Evolutionary conservation across 2,797 vertebrate genomes (phyloP).

Genomic region (Denticeps clupeoides): DNA sequence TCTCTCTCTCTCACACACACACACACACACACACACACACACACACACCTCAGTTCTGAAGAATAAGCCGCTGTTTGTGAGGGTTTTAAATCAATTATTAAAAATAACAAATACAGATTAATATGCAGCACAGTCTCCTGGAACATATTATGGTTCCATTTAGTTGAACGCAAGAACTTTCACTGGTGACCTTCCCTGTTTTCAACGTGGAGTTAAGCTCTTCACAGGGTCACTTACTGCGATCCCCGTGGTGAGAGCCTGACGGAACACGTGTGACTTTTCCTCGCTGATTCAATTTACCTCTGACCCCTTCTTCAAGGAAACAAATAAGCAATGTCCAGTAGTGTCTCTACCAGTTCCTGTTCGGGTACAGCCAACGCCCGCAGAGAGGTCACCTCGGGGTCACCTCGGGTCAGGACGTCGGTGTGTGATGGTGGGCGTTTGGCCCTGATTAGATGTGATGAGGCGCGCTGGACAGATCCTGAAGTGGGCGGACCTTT

Average conservation of each 20-base stretch:
- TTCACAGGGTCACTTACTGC: no score
- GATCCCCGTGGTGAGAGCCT: no score
- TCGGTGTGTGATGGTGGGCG: not conserved
- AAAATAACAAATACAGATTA: not conserved
- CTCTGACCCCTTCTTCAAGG: no score
- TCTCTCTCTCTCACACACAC: conserved; percentile 3
- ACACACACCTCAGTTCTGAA: not conserved
- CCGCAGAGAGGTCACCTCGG: not conserved
- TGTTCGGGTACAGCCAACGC: conserved; percentile 10
- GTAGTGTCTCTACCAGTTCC: no score
- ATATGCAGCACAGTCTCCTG: not conserved
- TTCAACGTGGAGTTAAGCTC: no score
- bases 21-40: not conserved
- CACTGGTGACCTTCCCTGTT: conserved; percentile 11
- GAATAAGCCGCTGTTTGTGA: not conserved
- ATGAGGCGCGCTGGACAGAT: no score
- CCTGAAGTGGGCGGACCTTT: conserved; percentile 16
- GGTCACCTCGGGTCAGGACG: conserved; percentile 9
- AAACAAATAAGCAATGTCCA: no score
- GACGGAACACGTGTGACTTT: no score
- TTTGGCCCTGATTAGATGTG: no score
- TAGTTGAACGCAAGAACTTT: conserved; percentile 9
- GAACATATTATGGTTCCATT: conserved; percentile 8
- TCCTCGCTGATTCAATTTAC: conserved; percentile 1
- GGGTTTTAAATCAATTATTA: not conserved